Conservation (phyloP, 2,797 vertebrate species). For the Aulostomus chinensis region DNA sequence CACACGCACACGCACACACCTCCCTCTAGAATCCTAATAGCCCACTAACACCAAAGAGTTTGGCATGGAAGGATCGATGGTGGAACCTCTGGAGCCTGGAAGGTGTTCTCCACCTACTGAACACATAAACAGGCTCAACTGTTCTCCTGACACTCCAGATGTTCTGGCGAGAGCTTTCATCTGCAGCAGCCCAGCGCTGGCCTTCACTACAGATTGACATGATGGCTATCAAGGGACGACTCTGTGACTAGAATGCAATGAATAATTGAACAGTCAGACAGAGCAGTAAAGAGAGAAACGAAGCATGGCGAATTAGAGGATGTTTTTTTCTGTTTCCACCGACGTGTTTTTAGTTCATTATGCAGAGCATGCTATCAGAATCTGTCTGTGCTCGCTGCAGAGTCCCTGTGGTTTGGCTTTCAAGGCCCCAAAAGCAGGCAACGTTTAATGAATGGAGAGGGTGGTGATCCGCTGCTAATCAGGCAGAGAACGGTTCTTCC, state of each 20-base stretch:
- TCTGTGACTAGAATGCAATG: constrained; percentile 40
- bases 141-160: constrained; percentile 17
- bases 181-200: constrained; percentile 29
- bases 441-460: constrained; percentile 25
- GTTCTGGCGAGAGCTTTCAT: constrained; percentile 4
- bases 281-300: constrained; percentile 18
- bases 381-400: constrained; percentile 10
- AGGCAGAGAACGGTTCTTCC: constrained; percentile 3
- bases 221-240: constrained; percentile 50
- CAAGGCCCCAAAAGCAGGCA: constrained; percentile 4
- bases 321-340: constrained; percentile 15
- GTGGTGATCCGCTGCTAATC: constrained; percentile 23
- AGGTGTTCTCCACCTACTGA: constrained; percentile 16
- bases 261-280: constrained; percentile 58
- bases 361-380: constrained; percentile 23
- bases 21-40: constrained; percentile 23
- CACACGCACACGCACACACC: too few relatives aligned
- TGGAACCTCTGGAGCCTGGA: constrained; percentile 2
- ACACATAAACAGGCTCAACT: constrained; percentile 12
- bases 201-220: constrained; percentile 51
- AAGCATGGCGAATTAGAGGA: constrained; percentile 20
- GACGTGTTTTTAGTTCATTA: constrained; percentile 41
- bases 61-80: constrained; percentile 34
- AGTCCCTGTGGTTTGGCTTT: constrained; percentile 19
- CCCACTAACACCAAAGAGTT: constrained; percentile 23